phyloP scores from a whole-genome alignment of 2,113 vertebrate genomes.

The Corythornis vintsioides region DNA sequence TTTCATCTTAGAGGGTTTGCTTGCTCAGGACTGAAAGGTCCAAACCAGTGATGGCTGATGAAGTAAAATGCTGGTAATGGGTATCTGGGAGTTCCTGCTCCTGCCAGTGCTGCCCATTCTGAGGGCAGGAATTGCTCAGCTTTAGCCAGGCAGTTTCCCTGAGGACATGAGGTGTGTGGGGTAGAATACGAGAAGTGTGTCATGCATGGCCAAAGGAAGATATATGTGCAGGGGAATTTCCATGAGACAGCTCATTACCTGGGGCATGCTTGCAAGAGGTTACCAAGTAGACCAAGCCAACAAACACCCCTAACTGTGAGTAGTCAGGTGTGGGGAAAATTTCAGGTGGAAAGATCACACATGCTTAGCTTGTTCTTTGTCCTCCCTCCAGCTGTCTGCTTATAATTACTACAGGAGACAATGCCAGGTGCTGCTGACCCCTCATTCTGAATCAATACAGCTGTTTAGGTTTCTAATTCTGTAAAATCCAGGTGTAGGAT shows the following conservation, averaged over 20 bases:
- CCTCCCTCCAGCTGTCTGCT: background rate
- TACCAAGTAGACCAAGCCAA: background rate
- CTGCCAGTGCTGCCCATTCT: background rate
- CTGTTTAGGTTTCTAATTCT: background rate
- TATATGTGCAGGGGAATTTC: background rate
- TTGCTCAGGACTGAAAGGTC: background rate
- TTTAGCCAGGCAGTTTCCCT: background rate
- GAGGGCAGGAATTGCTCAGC: background rate
- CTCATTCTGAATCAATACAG: background rate
- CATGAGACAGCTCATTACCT: background rate
- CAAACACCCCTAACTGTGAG: background rate
- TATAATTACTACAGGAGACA: background rate
- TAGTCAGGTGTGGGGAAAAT: background rate
- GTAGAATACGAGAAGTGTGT: background rate
- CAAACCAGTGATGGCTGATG: fast-evolving
- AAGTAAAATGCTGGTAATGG: background rate
- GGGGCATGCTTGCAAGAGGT: background rate
- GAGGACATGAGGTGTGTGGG: fast-evolving
- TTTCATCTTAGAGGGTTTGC: background rate
- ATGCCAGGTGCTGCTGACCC: background rate
- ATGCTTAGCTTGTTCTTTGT: background rate
- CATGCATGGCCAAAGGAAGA: background rate
- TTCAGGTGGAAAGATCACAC: background rate
- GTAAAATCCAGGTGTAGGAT: background rate
- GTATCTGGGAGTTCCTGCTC: background rate